Conservation (phyloP, 1,140 invertebrate genomes). For the Drosophila hydei region DNA sequence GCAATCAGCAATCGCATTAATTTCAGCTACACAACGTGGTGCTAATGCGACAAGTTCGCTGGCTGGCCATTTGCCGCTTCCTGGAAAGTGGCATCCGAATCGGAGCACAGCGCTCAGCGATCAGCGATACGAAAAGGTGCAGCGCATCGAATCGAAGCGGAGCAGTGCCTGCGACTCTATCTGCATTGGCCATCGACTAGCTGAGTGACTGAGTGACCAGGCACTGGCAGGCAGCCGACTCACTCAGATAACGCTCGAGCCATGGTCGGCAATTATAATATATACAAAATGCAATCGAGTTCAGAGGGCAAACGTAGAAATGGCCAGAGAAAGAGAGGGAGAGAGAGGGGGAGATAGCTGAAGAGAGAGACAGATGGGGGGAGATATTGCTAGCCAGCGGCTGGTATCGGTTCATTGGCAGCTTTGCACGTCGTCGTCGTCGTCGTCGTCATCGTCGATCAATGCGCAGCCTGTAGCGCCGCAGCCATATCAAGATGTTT, state of each 20-base stretch:
- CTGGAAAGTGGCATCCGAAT: constrained; percentile 23
- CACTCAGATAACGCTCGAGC: constrained; percentile 1
- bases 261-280: constrained; percentile 49
- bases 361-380: neutral
- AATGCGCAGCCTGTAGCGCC: constrained; percentile 72
- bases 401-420: constrained; percentile 73
- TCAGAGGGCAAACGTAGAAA: constrained; percentile 50
- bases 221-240: constrained; percentile 2
- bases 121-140: constrained; percentile 27
- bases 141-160: constrained; percentile 41
- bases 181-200: constrained; percentile 30
- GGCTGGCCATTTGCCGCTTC: constrained; percentile 22
- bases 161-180: constrained; percentile 18
- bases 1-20: constrained; percentile 47
- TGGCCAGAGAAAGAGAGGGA: neutral
- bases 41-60: constrained; percentile 56
- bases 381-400: constrained; percentile 20
- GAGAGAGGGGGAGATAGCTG: neutral
- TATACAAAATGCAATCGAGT: constrained; percentile 42
- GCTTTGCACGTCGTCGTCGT: constrained; percentile 64
- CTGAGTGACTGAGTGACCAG: constrained; percentile 37
- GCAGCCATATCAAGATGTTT: constrained; percentile 70
- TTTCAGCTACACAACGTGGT: constrained; percentile 46
- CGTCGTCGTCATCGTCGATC: constrained; percentile 68
- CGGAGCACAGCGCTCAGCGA: neutral